Evolutionary conservation across 2,797 vertebrate genomes (phyloP), one percentile per base, ranked within the genome.

Genomic region (Sebastes nivosus): DNA sequence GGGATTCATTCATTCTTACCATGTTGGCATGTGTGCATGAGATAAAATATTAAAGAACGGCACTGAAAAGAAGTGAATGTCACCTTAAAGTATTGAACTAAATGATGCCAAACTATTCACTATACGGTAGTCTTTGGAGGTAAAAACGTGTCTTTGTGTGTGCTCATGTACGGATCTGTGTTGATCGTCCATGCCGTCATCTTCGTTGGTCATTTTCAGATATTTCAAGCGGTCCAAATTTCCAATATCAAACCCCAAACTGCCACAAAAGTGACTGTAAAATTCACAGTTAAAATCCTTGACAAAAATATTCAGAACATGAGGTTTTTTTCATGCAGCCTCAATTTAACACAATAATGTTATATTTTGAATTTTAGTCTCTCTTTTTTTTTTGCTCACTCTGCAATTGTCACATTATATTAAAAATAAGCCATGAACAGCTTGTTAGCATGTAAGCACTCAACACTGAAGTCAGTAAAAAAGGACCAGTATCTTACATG

Each of bases 281-380:
- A 74, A 61, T 25, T 61, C 38, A 60, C 3, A 36, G 32, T 55
- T 59, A n/a, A 38, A 59, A 70, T 75, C 38, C 20, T 20, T 2
- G 6, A 50, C 27, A 38, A 76, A 60, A 80, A 90, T 89, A 77
- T 87, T 83, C 52, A 14, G 54, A 88, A 80, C 61, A 80, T 54
- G 16, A 72, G 27, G 22, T 42, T 70, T 66, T 66, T 36, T 64
- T 57, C 89, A 91, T 90, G 88, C 86, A 81, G 29, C 75, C 57
- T 65, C 66, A 46, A 80, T 38, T 83, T 58, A 80, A 80, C 83
- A 86, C 46, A 89, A 74, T 65, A 77, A 65, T 65, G 13, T 65
- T 1, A 57, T 66, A 66, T 65, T 81, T 74, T 77, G 57, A 68
- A 75, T 78, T 78, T 70, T 63, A 58, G 67, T 64, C 61, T 80